phyloP scores from a whole-genome alignment of 2,888 invertebrate genomes.

The Mythimna ferrago region DNA sequence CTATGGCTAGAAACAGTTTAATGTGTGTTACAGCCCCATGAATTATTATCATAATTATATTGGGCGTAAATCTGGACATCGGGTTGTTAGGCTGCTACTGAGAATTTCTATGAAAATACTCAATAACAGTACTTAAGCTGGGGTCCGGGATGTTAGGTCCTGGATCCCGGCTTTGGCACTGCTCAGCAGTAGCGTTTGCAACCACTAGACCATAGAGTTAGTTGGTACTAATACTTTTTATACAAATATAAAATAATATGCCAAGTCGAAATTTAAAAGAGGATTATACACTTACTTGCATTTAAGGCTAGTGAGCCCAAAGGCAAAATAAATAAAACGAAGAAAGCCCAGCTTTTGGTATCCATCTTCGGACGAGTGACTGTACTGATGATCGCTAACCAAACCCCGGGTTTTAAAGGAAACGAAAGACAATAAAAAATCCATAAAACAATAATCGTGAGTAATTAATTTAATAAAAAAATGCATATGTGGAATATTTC shows the following conservation, averaged over 20 bases:
- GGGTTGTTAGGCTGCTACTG: too few relatives aligned
- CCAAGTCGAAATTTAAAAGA: too few relatives aligned
- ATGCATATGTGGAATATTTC: slow-evolving; percentile 15
- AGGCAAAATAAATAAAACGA: slow-evolving; percentile 60
- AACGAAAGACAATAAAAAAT: slow-evolving; percentile 59
- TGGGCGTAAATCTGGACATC: too few relatives aligned
- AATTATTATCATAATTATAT: too few relatives aligned
- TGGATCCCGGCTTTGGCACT: neutral
- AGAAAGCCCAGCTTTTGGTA: slow-evolving; percentile 36
- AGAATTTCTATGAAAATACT: neutral
- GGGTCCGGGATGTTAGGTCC: too few relatives aligned
- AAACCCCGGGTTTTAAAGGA: slow-evolving; percentile 49
- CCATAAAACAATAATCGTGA: slow-evolving; percentile 55
- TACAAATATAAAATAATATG: too few relatives aligned
- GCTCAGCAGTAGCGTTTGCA: neutral
- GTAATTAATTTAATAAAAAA: slow-evolving; percentile 39
- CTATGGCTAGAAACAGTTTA: too few relatives aligned
- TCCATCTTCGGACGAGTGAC: slow-evolving; percentile 57
- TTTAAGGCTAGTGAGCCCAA: slow-evolving; percentile 38
- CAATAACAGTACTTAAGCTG: neutral
- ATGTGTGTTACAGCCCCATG: too few relatives aligned
- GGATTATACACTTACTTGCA: slow-evolving; percentile 31
- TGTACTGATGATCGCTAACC: slow-evolving; percentile 46
- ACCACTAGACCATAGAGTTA: neutral
- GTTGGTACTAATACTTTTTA: neutral